Base-by-base conservation (phyloP, 1,140 invertebrate genomes). In the Euwallacea fornicatus region DNA sequence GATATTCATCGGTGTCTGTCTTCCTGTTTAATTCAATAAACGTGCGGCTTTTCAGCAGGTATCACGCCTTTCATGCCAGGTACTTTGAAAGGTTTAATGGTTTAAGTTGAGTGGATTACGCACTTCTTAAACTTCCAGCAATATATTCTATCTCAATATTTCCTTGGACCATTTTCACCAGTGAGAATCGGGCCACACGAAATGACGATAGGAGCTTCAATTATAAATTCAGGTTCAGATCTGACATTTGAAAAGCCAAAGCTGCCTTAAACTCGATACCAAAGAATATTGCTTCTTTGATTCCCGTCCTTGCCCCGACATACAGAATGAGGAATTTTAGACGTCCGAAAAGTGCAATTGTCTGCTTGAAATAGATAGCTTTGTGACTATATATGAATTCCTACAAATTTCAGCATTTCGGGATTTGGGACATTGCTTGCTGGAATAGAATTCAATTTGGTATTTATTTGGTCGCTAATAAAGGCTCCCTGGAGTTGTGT, bases 161-260 rank as follows among this genome's bases (percentile, higher is more conserved):
- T 42, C 4, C 21, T 13, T 41, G 11, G 58, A 41, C 15, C 0
- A 41, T 60, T 2, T 60, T 60, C 33, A 60, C 7, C 42, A 8
- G 58, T 41, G 33, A 60, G 9, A 60, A 2, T 60, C 54, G 11
- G 2, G 3, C 16, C 42, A 41, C 13, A 15, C 8, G n/a, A 46
- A 15, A 62, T 62, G 7, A n/a, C 60, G 42, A 16, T 43, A 21
- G 8, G 11, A 62, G 42, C 8, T 62, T 42, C 60, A 62, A 62
- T 62, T 62, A 44, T 16, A 62, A 62, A 62, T 62, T 21, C 8
- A 62, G n/a, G 42, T n/a, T 9, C 6, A 62, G 42, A 62, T 62
- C 42, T 42, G 42, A 62, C 60, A 13, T 44, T 44, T 62, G 60
- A 62, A 46, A 62, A 43, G 42, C 42, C 42, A 62, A 62, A 62